Percentiles rank a stretch among this genome's conserved stretches.
These are phyloP conservation scores for Homarus americanus DNA, from an alignment of 1,140 invertebrate genomes.

Conservation along the genomic window DNA sequence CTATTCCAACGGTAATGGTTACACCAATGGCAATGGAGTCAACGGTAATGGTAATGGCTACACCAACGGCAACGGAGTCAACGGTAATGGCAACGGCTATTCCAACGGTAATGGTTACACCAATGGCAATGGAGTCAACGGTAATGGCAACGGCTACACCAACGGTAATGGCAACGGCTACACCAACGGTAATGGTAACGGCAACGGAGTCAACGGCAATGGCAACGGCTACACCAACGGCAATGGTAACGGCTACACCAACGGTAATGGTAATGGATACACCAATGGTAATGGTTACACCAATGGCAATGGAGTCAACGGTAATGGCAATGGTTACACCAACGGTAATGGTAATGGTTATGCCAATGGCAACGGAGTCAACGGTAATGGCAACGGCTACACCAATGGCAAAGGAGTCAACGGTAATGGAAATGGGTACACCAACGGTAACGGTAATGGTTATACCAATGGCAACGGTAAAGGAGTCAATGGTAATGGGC, in stretches of 20 bases:
- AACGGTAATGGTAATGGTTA: conserved; percentile 25
- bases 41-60: conserved; percentile 30
- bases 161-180: conserved; percentile 18
- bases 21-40: conserved; percentile 17
- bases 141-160: conserved; percentile 9
- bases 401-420: neutral
- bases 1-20: conserved; percentile 18
- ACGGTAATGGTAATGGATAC: neutral
- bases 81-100: neutral
- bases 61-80: conserved; percentile 26
- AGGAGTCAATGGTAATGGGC: neutral
- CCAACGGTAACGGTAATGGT: conserved; percentile 23
- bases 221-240: neutral
- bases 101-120: neutral
- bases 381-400: conserved; percentile 18
- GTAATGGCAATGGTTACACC: neutral
- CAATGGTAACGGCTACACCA: neutral
- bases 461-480: conserved; percentile 19
- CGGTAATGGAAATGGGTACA: neutral
- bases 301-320: conserved; percentile 6
- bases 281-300: neutral
- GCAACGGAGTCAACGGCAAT: conserved; percentile 5
- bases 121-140: neutral
- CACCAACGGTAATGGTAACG: neutral
- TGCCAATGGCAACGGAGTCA: conserved; percentile 42